Percentiles rank a stretch among this genome's conserved stretches.
Conservation (phyloP, 1,140 invertebrate species). For the Papilio dardanus region DNA sequence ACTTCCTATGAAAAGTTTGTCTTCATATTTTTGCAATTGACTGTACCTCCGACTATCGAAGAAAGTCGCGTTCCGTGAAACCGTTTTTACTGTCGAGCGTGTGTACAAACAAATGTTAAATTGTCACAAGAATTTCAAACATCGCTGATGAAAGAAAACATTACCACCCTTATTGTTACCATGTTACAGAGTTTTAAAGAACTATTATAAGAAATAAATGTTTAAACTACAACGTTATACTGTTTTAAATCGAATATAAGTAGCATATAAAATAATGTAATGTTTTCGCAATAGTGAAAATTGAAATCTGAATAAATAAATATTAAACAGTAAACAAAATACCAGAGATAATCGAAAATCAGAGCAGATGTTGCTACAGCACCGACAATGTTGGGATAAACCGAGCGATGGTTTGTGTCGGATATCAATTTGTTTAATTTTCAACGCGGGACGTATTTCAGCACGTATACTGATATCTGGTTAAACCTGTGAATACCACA, state of each 20-base stretch:
- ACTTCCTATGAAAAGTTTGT: neutral
- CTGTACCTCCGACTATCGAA: slow-evolving; percentile 42
- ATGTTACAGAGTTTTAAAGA: neutral
- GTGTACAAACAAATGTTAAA: slow-evolving; percentile 70
- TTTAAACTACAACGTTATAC: neutral
- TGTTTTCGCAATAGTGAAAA: neutral
- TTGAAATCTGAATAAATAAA: slow-evolving; percentile 22
- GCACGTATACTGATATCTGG: slow-evolving; percentile 30
- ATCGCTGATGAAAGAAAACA: slow-evolving; percentile 61
- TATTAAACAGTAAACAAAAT: slow-evolving; percentile 21
- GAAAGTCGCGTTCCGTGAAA: slow-evolving; percentile 61
- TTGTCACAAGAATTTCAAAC: slow-evolving; percentile 71
- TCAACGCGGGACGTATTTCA: slow-evolving; percentile 20
- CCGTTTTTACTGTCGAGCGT: slow-evolving; percentile 49
- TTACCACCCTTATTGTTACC: slow-evolving; percentile 39
- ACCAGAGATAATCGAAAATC: slow-evolving; percentile 31
- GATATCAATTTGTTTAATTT: slow-evolving; percentile 37
- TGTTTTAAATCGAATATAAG: neutral
- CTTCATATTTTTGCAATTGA: slow-evolving; percentile 1
- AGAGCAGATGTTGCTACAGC: slow-evolving; percentile 16
- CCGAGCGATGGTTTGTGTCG: slow-evolving; percentile 28
- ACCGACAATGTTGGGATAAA: slow-evolving; percentile 20
- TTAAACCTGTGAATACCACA: slow-evolving; percentile 18
- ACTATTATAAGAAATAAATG: neutral
- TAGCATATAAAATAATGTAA: neutral